Evolutionary conservation across 1,140 invertebrate genomes (phyloP), one percentile per base, ranked within the genome.

Genomic region (Cyphomyrmex costatus): DNA sequence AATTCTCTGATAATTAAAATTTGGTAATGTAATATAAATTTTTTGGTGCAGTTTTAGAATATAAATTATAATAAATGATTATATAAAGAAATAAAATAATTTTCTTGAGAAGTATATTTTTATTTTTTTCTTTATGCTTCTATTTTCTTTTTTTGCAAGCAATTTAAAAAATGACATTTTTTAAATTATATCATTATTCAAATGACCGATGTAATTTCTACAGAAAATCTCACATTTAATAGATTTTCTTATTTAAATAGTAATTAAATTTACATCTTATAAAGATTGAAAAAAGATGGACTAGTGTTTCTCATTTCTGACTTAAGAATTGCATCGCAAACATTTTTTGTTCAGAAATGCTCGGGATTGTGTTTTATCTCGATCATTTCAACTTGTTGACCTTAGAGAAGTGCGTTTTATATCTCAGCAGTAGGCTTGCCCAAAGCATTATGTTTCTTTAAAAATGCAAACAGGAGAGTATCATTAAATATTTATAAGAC

Each of bases 401-500:
- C 0, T 56, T 56, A 8, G n/a, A n/a, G 4, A 36, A 36, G 1
- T n/a, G 7, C 5, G 3, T 42, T 21, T 42, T 76, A 77, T n/a
- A 77, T 30, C 36, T 27, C 10, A 5, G 36, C 10, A 19, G 6
- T n/a, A 53, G n/a, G 0, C 5, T 36, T 8, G 4, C 1, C 30
- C 7, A 14, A 21, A 36, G 1, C 63, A 42, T 77, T 56, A 1
- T 1, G 8, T 16, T 51, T 36, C 24, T 6, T 10, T 6, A 16
- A 33, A 83, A 73, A 24, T 24, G 10, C 14, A 53, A 80, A 68
- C 14, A 30, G n/a, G 6, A 2, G 12, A 1, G 21, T 66, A 8
- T 42, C 46, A 27, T 80, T 53, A 60, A 58, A 73, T 1, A 73
- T 74, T 60, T 24, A 42, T 24, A 36, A 60, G 24, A n/a, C 33